Evolutionary conservation across 2,888 invertebrate species (phyloP).

Genomic region (Tinea pellionella): DNA sequence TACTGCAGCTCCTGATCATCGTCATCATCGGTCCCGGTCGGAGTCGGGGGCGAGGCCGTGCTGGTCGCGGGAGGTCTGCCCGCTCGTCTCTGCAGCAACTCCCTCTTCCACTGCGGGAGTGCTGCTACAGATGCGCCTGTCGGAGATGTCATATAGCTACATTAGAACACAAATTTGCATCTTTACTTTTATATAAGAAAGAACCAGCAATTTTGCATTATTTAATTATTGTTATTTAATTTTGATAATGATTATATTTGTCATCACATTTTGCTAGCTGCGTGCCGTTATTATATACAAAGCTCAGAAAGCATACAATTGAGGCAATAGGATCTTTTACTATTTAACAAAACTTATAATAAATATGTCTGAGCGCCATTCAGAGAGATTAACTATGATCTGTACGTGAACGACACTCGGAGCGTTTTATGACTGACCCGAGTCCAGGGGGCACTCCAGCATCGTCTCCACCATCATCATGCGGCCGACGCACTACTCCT

Average conservation of each 20-base stretch:
- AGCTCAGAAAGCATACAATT: too few species aligned
- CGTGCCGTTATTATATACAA: too few species aligned
- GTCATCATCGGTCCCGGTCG: slow-evolving; percentile 23
- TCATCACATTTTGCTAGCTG: too few species aligned
- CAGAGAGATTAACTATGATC: too few species aligned
- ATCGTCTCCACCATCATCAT: slow-evolving; percentile 66
- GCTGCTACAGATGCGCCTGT: slow-evolving; percentile 55
- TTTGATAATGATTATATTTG: too few species aligned
- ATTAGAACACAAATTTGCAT: not conserved
- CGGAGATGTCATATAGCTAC: slow-evolving; percentile 2
- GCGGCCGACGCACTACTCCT: slow-evolving; percentile 26
- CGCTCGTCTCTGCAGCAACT: slow-evolving; percentile 79
- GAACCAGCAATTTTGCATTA: too few species aligned
- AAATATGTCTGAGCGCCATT: too few species aligned
- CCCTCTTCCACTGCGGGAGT: slow-evolving; percentile 86
- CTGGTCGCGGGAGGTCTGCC: slow-evolving; percentile 27
- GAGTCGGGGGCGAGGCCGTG: slow-evolving; percentile 36
- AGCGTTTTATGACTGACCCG: slow-evolving; percentile 39
- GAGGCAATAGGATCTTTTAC: too few species aligned
- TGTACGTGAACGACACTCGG: too few species aligned
- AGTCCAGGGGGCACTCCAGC: slow-evolving; percentile 62
- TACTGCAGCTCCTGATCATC: slow-evolving; percentile 83
- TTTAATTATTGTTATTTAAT: too few species aligned
- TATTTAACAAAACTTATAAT: too few species aligned
- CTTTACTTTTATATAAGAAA: too few species aligned